phyloP scores from a whole-genome alignment of 2,113 vertebrate species.

The Psephotus haematonotus region DNA sequence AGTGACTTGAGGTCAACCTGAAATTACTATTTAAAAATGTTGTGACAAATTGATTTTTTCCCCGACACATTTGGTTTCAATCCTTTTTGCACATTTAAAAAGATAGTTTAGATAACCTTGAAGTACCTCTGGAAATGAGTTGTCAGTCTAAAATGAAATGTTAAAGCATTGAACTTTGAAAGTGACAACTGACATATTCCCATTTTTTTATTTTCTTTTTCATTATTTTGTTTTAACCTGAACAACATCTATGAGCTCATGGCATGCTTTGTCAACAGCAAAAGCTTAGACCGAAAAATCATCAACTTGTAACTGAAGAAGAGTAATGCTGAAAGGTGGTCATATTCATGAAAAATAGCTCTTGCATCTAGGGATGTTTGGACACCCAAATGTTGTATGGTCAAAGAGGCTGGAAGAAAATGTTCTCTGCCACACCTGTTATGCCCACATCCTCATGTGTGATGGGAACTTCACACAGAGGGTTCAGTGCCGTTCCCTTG shows the following conservation, averaged over 20 bases:
- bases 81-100: neutral
- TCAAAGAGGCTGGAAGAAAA: neutral
- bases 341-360: neutral
- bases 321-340: neutral
- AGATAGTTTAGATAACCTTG: neutral
- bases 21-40: constrained; percentile 10
- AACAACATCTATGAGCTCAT: neutral
- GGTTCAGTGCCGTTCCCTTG: neutral
- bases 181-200: neutral
- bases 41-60: neutral
- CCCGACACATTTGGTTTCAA: neutral
- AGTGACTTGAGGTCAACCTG: neutral
- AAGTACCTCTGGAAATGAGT: neutral
- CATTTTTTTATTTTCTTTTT: neutral
- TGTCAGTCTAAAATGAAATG: neutral
- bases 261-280: neutral
- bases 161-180: neutral
- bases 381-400: neutral
- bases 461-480: neutral
- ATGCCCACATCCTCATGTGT: neutral
- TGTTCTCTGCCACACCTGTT: neutral
- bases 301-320: neutral
- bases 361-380: neutral
- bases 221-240: neutral
- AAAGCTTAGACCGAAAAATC: neutral